Conservation (phyloP, 2,888 invertebrate species). For the Andrena minutula region DNA sequence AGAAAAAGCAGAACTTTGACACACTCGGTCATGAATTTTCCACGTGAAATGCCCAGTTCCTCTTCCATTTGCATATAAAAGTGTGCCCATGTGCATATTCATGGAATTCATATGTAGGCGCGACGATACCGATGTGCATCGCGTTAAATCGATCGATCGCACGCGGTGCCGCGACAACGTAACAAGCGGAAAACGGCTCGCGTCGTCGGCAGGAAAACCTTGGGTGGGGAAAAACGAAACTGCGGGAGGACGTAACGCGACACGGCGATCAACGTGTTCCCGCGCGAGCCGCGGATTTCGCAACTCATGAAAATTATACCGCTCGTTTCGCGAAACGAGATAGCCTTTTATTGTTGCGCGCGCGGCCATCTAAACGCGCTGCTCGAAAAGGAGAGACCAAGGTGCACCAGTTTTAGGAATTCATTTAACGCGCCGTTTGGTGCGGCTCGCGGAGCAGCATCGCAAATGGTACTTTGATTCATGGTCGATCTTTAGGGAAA, state of each 20-base stretch:
- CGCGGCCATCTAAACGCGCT: slow-evolving; percentile 17
- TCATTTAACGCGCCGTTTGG: slow-evolving; percentile 20
- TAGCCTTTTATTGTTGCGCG: slow-evolving; percentile 38
- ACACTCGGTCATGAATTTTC: too few relatives aligned
- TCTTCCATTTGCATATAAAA: slow-evolving; percentile 16
- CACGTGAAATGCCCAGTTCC: too few relatives aligned
- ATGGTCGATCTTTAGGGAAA: neutral
- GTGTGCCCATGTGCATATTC: too few relatives aligned
- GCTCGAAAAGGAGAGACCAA: slow-evolving; percentile 32
- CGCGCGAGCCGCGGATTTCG: slow-evolving; percentile 26
- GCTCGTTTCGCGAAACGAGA: slow-evolving; percentile 52
- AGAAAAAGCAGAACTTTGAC: too few relatives aligned
- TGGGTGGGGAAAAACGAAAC: slow-evolving; percentile 42
- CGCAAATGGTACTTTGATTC: slow-evolving; percentile 13
- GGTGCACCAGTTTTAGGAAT: slow-evolving; percentile 31
- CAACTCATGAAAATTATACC: slow-evolving; percentile 63
- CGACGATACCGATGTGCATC: slow-evolving; percentile 1
- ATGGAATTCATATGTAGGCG: slow-evolving; percentile 22
- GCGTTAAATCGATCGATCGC: slow-evolving; percentile 33
- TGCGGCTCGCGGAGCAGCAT: neutral
- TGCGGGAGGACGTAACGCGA: slow-evolving; percentile 26
- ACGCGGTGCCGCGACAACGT: slow-evolving; percentile 6
- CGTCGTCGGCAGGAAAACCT: slow-evolving; percentile 36
- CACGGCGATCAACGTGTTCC: neutral
- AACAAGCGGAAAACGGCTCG: neutral